phyloP scores from a whole-genome alignment of 2,797 vertebrate species.

The Chelidonichthys spinosus region DNA sequence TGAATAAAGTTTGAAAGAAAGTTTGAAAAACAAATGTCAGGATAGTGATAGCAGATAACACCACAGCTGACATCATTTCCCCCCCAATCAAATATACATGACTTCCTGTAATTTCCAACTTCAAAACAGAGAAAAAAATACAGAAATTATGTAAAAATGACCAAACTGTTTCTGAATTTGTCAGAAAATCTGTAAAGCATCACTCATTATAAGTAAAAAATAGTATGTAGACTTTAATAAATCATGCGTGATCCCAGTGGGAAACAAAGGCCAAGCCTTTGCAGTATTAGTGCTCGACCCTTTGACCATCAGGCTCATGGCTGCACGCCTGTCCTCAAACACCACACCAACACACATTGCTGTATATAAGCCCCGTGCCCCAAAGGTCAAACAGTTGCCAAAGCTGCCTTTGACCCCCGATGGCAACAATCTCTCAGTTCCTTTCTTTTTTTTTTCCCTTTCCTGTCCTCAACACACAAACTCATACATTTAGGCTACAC shows the following conservation, averaged over 20 bases:
- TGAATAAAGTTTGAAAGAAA: too few relatives aligned
- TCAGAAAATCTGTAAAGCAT: not conserved
- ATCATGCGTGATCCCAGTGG: not conserved
- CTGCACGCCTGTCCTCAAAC: constrained; percentile 53
- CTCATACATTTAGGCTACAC: constrained; percentile 40
- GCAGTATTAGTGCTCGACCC: not conserved
- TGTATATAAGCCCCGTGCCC: constrained; percentile 21
- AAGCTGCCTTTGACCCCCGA: constrained; percentile 32
- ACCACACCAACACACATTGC: constrained; percentile 13
- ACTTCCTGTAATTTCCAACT: not conserved
- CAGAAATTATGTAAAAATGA: not conserved
- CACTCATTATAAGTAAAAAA: not conserved
- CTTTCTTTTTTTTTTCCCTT: constrained; percentile 47
- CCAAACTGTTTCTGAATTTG: not conserved
- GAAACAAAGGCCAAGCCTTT: not conserved
- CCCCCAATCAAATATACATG: not conserved
- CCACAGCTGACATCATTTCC: too few relatives aligned
- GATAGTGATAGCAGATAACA: too few relatives aligned
- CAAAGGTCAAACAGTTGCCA: constrained; percentile 66
- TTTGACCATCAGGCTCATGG: constrained; percentile 4
- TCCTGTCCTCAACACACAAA: constrained; percentile 15
- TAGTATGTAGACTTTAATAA: not conserved
- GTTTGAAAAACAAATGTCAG: too few relatives aligned
- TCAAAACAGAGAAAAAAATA: not conserved
- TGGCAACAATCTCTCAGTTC: constrained; percentile 36